A percentile compares a stretch with the other conserved stretches of the same genome.
phyloP scores from a whole-genome alignment of 1,140 invertebrate genomes.

The Cryptotermes secundus region DNA sequence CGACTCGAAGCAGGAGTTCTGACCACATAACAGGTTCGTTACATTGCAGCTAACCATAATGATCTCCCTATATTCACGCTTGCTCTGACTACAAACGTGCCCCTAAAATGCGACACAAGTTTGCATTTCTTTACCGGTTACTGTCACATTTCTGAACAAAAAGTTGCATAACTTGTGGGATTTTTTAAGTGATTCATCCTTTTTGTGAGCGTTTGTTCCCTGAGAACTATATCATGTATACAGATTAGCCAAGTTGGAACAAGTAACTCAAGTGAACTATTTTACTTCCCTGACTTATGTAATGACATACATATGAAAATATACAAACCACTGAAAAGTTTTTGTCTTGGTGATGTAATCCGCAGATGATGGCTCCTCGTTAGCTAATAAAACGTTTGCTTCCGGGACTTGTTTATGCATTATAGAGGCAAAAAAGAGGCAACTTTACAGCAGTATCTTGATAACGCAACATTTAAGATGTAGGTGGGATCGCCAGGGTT shows the following conservation, averaged over 20 bases:
- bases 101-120: not conserved
- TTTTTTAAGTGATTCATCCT: not conserved
- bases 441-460: not conserved
- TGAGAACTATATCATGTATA: not conserved
- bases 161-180: too few species aligned
- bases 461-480: not conserved
- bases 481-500: slow-evolving; percentile 1
- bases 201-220: not conserved
- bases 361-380: not conserved
- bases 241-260: not conserved
- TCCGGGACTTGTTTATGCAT: slow-evolving; percentile 8
- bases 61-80: not conserved
- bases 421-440: not conserved
- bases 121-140: not conserved
- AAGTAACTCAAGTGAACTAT: too few species aligned
- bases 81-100: not conserved
- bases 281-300: too few species aligned
- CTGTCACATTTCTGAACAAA: not conserved
- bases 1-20: not conserved
- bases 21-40: not conserved
- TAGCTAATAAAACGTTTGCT: not conserved
- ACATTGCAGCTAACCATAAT: not conserved
- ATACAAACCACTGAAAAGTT: not conserved
- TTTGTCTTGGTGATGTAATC: not conserved
- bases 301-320: not conserved